Conservation (phyloP, 2,113 vertebrate species). For the Tor tambroides region DNA sequence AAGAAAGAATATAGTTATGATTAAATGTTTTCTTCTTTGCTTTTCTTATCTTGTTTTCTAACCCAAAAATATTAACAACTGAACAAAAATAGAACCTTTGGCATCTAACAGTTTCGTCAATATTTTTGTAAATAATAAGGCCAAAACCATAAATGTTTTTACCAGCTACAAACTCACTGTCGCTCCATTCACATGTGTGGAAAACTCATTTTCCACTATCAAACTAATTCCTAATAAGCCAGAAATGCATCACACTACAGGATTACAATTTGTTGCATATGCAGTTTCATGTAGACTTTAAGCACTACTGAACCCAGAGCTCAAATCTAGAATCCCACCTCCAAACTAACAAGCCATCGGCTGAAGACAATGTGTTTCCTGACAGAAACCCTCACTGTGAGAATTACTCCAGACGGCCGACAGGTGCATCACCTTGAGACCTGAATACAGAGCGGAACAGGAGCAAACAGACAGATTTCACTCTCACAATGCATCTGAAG, state of each 20-base stretch:
- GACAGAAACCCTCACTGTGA: not conserved
- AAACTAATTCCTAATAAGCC: not conserved
- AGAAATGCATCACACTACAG: not conserved
- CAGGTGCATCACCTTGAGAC: conserved; percentile 1
- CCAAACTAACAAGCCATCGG: not conserved
- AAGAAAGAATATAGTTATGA: no score
- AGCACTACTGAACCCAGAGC: not conserved
- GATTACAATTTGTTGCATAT: not conserved
- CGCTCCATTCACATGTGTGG: not conserved
- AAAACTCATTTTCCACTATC: not conserved
- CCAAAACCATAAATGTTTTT: not conserved
- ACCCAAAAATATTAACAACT: not conserved
- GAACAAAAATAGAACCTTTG: not conserved
- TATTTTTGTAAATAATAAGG: not conserved
- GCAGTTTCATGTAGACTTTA: not conserved
- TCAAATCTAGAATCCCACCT: not conserved
- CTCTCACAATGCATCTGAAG: not conserved
- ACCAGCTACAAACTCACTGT: not conserved
- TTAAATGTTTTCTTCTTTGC: not conserved
- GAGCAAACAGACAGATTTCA: not conserved
- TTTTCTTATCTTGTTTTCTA: not conserved
- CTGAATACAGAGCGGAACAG: not conserved
- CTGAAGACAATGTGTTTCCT: not conserved
- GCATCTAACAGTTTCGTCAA: not conserved
- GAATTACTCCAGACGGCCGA: not conserved